These are phyloP conservation scores for Grantiella picta DNA, from an alignment of 2,113 vertebrate species.

Conservation along the genomic window DNA sequence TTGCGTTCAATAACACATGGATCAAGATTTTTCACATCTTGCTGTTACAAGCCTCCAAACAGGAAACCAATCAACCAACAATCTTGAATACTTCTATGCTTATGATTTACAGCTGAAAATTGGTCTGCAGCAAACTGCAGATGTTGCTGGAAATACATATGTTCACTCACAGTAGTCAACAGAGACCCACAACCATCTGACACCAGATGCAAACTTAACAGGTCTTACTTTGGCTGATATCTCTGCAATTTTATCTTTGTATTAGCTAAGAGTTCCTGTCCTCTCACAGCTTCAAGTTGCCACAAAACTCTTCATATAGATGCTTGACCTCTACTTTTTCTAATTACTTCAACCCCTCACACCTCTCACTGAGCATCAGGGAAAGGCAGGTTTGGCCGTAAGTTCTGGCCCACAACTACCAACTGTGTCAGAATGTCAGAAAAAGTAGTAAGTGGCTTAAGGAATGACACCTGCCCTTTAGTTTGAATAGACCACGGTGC, in stretches of 20 bases:
- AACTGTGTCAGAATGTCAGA: background rate
- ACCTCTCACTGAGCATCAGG: background rate
- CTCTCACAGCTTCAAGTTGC: background rate
- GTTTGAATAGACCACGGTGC: background rate
- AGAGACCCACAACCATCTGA: background rate
- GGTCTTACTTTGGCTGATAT: background rate
- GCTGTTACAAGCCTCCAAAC: background rate
- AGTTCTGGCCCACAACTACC: background rate
- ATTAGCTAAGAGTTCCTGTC: background rate
- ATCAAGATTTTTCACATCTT: background rate
- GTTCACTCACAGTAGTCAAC: background rate
- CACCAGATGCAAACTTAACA: background rate
- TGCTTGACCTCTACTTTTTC: background rate
- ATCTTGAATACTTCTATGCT: background rate
- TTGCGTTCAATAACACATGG: background rate
- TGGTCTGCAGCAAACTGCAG: background rate
- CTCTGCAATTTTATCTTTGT: background rate
- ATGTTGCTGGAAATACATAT: background rate
- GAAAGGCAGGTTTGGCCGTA: background rate
- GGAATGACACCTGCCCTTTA: background rate
- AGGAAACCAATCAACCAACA: background rate
- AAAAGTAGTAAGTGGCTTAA: background rate
- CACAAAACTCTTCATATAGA: background rate
- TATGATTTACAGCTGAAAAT: background rate
- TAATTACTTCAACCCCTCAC: background rate